phyloP scores from a whole-genome alignment of 2,888 invertebrate species.

The Noctua pronuba region DNA sequence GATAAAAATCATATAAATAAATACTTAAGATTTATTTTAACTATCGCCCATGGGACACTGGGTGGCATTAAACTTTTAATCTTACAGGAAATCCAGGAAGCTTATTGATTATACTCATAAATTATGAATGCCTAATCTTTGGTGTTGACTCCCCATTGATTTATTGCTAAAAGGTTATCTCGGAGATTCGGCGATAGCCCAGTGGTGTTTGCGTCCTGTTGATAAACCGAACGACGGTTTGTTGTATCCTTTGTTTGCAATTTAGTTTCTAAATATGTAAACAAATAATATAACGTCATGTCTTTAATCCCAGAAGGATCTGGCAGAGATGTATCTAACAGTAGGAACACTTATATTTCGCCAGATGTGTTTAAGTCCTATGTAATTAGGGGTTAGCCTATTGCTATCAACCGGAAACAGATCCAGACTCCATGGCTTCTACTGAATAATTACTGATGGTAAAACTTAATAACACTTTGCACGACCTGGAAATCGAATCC shows the following conservation, averaged over 20 bases:
- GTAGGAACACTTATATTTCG: background rate
- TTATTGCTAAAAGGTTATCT: slow-evolving; percentile 48
- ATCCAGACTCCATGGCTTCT: background rate
- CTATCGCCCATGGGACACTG: background rate
- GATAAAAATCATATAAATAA: background rate
- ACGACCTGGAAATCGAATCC: background rate
- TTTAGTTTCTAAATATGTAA: background rate
- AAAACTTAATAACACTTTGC: background rate
- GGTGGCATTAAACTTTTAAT: background rate
- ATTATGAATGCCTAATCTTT: slow-evolving; percentile 51
- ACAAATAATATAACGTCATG: background rate
- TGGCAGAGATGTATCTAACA: background rate
- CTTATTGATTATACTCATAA: slow-evolving; percentile 44
- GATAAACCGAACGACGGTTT: slow-evolving; percentile 13
- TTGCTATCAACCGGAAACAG: background rate
- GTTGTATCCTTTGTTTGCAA: background rate
- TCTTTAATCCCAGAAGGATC: background rate
- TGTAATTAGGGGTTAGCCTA: background rate
- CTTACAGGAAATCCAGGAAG: slow-evolving; percentile 19
- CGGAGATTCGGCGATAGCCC: slow-evolving; percentile 34
- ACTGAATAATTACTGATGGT: background rate
- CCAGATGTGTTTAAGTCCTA: background rate
- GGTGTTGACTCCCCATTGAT: slow-evolving; percentile 28
- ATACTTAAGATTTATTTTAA: background rate
- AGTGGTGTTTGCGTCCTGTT: slow-evolving; percentile 6